Percentiles rank a stretch among this genome's conserved stretches.
Evolutionary conservation across 1,140 invertebrate genomes (phyloP).

Genomic region (Procambarus virginalis): DNA sequence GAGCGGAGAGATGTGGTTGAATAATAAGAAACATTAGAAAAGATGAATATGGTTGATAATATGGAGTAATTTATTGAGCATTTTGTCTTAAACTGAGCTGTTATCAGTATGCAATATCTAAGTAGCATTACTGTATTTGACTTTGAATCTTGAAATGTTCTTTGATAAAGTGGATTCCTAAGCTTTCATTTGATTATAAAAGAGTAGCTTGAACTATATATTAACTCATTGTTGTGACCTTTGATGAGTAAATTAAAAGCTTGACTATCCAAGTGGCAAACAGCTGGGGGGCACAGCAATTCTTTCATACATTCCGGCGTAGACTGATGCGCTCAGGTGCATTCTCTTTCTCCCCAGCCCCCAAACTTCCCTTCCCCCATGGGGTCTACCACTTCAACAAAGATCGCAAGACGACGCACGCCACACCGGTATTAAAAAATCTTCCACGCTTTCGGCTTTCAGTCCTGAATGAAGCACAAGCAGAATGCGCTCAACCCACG

Average conservation of each 20-base stretch:
- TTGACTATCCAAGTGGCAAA: background rate
- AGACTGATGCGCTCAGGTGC: conserved; percentile 59
- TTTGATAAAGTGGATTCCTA: too few species aligned
- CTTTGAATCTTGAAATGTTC: too few species aligned
- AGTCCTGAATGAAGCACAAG: conserved; percentile 71
- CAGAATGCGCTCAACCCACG: conserved; percentile 57
- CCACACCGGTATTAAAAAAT: conserved; percentile 78
- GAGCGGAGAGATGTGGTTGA: too few species aligned
- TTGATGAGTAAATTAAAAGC: background rate
- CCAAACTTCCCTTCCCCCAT: conserved; percentile 62
- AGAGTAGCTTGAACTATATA: background rate
- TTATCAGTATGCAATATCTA: too few species aligned
- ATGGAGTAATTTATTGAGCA: too few species aligned
- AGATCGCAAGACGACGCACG: conserved; percentile 71
- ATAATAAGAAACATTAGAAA: too few species aligned
- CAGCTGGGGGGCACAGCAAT: conserved; percentile 29
- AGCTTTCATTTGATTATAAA: background rate
- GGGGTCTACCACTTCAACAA: conserved; percentile 59
- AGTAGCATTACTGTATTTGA: too few species aligned
- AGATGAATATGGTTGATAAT: too few species aligned
- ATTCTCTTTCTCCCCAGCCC: conserved; percentile 59
- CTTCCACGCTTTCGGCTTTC: conserved; percentile 79
- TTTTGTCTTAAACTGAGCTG: too few species aligned
- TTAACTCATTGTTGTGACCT: background rate
- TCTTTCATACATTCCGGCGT: conserved; percentile 43